Base-by-base conservation (phyloP, 2,888 invertebrate genomes). In the Celastrina argiolus region DNA sequence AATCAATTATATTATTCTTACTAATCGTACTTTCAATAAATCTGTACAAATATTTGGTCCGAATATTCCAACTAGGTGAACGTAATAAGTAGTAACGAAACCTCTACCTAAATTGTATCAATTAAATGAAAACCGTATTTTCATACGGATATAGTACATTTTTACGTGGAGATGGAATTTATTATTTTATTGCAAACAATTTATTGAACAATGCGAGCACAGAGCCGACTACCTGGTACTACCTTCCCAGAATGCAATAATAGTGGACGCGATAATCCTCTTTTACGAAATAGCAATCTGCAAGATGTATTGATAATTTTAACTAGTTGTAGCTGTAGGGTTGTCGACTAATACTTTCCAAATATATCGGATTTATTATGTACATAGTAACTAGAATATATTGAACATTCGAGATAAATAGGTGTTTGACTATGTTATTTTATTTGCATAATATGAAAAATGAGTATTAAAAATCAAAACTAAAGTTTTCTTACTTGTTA, bases 221-320 rank as follows among this genome's bases (percentile, higher is more conserved):
- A 74, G 73, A 74, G 76, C 71, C 77, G 76, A 78, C 85, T 89
- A 88, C 88, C 89, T 90, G 87, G 81, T 70, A 73, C 74, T 83
- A 83, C 87, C 88, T 90, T 91, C 90, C 83, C 78, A 83, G 90
- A 89, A 91, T 76, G 75, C 83, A 80, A 85, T 87, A 88, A 89
- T 87, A 78, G 83, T 80, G 82, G 84, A 84, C 80, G 78, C 76
- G 65, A 81, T 88, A 88, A 89, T 88, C 88, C 87, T 85, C 82
- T 85, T 82, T 85, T 80, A 79, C 75, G 81, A 83, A 87, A 86
- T 82, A 84, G 81, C 83, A 86, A 87, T 85, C 83, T 83, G 83
- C 84, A 83, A 83, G 85, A 85, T 85, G 83, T 82, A 77, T 79
- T 77, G 78, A 81, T 78, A 78, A 81, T 78, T 79, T 75, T 71